Conservation (phyloP, 30 jellyfish, hydroid and myxozoan species). For the Aurelia sp. region DNA sequence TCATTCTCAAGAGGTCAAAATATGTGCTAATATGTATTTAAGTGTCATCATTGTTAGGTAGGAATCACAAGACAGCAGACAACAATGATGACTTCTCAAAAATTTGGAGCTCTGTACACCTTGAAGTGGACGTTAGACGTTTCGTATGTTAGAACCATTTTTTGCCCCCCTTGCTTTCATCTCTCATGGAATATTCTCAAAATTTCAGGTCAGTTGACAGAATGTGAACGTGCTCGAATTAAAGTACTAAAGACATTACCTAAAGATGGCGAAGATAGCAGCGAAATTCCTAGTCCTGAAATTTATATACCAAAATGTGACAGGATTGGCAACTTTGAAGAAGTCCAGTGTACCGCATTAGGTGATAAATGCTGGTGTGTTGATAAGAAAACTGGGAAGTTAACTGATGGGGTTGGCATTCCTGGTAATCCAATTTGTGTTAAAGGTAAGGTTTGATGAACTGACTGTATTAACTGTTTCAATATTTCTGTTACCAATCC, state of each 20-base stretch:
- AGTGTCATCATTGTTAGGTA: too few relatives aligned
- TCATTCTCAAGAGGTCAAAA: too few relatives aligned
- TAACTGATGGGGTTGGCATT: slow-evolving; percentile 43
- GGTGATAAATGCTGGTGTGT: slow-evolving; percentile 89
- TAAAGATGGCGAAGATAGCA: not conserved
- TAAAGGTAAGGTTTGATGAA: slow-evolving; percentile 27
- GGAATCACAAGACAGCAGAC: too few relatives aligned
- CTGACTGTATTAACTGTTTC: not conserved
- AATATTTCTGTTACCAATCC: too few relatives aligned
- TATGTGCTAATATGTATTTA: too few relatives aligned
- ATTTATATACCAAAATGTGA: slow-evolving; percentile 74
- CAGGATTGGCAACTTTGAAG: slow-evolving; percentile 54
- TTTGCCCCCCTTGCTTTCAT: too few relatives aligned
- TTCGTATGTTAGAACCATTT: too few relatives aligned
- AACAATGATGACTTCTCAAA: too few relatives aligned
- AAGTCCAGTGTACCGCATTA: slow-evolving; percentile 80
- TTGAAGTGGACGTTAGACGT: too few relatives aligned
- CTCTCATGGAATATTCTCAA: too few relatives aligned
- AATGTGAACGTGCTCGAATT: slow-evolving; percentile 50
- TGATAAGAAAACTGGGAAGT: slow-evolving; percentile 53
- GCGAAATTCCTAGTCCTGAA: not conserved
- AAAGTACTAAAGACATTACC: slow-evolving; percentile 31
- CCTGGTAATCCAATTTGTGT: slow-evolving; percentile 46
- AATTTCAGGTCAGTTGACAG: slow-evolving; percentile 36
- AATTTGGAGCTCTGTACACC: too few relatives aligned